These are phyloP conservation scores for Triplophysa dalaica DNA, from an alignment of 2,113 vertebrate genomes.

Conservation along the genomic window DNA sequence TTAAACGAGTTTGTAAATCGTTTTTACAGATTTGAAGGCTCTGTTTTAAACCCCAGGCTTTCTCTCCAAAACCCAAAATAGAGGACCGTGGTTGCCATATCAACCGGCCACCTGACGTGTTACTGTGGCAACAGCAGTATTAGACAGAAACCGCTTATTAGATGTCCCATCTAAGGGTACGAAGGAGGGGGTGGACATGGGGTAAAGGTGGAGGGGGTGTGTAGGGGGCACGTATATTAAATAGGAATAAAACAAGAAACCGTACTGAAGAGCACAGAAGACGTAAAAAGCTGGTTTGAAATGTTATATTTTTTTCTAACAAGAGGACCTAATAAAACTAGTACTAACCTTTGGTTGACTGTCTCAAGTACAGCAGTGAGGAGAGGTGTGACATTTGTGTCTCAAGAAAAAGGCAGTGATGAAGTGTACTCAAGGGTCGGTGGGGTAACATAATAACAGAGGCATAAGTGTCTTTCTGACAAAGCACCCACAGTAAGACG, in stretches of 20 bases:
- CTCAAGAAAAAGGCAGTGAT: not conserved
- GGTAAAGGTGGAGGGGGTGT: slow-evolving; percentile 3
- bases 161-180: slow-evolving; percentile 33
- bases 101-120: slow-evolving; percentile 44
- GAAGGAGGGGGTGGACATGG: not conserved
- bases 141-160: slow-evolving; percentile 41
- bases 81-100: slow-evolving; percentile 34
- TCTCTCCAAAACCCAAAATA: slow-evolving; percentile 33
- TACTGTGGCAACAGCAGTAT: slow-evolving; percentile 41
- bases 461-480: not conserved
- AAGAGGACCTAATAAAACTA: not conserved
- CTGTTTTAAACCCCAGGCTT: not conserved
- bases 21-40: not conserved
- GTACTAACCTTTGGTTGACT: not conserved
- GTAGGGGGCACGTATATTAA: slow-evolving; percentile 24
- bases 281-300: not conserved
- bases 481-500: not conserved
- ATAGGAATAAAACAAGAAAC: slow-evolving; percentile 17
- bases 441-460: not conserved
- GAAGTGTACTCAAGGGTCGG: not conserved
- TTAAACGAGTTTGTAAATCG: not conserved
- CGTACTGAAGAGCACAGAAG: not conserved
- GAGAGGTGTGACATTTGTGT: slow-evolving; percentile 16
- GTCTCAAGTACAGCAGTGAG: not conserved
- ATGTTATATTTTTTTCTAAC: not conserved